phyloP scores from a whole-genome alignment of 2,888 invertebrate species.

The Rhimphoctona megacephalus region DNA sequence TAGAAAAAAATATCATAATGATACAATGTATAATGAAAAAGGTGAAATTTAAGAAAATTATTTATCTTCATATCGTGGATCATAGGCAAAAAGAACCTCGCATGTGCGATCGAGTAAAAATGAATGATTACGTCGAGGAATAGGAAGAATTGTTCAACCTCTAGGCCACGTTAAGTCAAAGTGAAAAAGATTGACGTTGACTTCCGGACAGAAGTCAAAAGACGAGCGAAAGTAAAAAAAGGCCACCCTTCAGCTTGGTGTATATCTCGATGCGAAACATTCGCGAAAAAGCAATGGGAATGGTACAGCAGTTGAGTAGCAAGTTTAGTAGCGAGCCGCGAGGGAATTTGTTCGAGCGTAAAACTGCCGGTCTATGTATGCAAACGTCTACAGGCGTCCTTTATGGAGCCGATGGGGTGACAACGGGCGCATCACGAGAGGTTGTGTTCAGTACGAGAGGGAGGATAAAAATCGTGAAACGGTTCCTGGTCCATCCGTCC shows the following conservation, averaged over 20 bases:
- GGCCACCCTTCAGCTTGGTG: not conserved
- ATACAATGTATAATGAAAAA: no score
- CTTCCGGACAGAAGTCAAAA: slow-evolving; percentile 33
- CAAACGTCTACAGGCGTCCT: slow-evolving; percentile 82
- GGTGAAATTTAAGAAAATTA: not conserved
- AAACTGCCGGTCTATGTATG: slow-evolving; percentile 84
- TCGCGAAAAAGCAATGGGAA: slow-evolving; percentile 42
- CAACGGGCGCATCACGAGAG: slow-evolving; percentile 79
- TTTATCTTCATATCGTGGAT: not conserved
- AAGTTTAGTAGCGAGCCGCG: slow-evolving; percentile 36
- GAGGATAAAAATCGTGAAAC: slow-evolving; percentile 74
- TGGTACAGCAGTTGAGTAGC: slow-evolving; percentile 24
- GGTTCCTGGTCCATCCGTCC: slow-evolving; percentile 52
- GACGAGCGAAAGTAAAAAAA: not conserved
- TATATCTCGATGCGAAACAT: slow-evolving; percentile 29
- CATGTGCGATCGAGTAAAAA: slow-evolving; percentile 7
- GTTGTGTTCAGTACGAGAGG: slow-evolving; percentile 49
- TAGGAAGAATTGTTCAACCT: not conserved
- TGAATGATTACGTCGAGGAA: slow-evolving; percentile 13
- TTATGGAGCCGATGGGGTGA: slow-evolving; percentile 83
- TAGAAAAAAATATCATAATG: not conserved
- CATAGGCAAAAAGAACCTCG: not conserved
- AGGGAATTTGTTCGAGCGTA: slow-evolving; percentile 83
- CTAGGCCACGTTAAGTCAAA: slow-evolving; percentile 7
- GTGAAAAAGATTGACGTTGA: slow-evolving; percentile 48